Evolutionary conservation across 2,888 invertebrate genomes (phyloP).

Genomic region (Catocala fraxini): DNA sequence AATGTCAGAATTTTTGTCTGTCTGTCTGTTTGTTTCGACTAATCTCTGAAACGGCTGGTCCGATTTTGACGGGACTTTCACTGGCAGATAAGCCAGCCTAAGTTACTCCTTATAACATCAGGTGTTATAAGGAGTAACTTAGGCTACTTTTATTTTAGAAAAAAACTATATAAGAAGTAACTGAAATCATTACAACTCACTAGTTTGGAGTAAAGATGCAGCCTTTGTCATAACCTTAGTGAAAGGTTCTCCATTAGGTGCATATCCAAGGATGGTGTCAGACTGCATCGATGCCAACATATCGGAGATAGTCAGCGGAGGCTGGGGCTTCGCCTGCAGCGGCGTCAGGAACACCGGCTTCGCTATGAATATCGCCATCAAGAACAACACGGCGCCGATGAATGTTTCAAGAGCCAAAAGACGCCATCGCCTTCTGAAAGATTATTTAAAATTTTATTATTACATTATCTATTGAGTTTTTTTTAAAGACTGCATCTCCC

Average conservation of each 20-base stretch:
- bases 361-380: slow-evolving; percentile 63
- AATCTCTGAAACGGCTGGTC: no score
- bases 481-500: no score
- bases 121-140: no score
- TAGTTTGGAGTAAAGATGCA: slow-evolving; percentile 51
- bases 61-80: no score
- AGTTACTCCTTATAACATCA: no score
- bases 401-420: slow-evolving; percentile 59
- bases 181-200: slow-evolving; percentile 49
- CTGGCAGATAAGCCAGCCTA: no score
- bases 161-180: no score
- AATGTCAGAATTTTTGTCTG: no score
- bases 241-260: slow-evolving; percentile 61
- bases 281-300: slow-evolving; percentile 58
- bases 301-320: slow-evolving; percentile 55
- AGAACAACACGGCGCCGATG: slow-evolving; percentile 60
- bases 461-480: no score
- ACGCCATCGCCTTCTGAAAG: slow-evolving; percentile 71
- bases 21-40: no score
- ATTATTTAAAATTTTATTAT: no score
- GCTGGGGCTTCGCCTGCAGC: slow-evolving; percentile 62
- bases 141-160: no score
- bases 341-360: slow-evolving; percentile 76
- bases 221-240: slow-evolving; percentile 61
- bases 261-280: slow-evolving; percentile 66